These are phyloP conservation scores for Plemyria rubiginata DNA, from an alignment of 2,888 invertebrate species.

Conservation along the genomic window DNA sequence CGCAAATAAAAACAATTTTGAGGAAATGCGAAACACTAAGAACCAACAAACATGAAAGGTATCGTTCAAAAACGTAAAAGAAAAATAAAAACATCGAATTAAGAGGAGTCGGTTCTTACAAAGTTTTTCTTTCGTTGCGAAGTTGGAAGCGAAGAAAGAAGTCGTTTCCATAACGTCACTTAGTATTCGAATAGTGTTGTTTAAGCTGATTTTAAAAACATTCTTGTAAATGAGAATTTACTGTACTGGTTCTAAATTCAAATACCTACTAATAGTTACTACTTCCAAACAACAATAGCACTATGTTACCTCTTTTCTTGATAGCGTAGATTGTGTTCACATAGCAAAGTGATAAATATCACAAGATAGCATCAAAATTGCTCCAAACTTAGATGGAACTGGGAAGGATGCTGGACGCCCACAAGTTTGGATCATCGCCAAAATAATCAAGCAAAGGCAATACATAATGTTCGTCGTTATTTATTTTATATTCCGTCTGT, in stretches of 20 bases:
- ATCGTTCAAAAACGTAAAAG: slow-evolving; percentile 39
- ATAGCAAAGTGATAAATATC: slow-evolving; percentile 46
- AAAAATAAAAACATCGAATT: slow-evolving; percentile 42
- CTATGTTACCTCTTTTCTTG: background rate
- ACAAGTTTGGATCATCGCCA: slow-evolving; percentile 71
- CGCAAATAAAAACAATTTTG: slow-evolving; percentile 33
- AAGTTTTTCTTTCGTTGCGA: slow-evolving; percentile 34
- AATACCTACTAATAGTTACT: no score
- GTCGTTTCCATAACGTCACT: slow-evolving; percentile 34
- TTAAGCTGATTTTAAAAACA: slow-evolving; percentile 32
- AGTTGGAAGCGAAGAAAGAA: slow-evolving; percentile 35
- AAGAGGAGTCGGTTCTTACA: slow-evolving; percentile 31
- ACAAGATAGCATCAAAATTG: slow-evolving; percentile 54
- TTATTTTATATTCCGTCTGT: slow-evolving; percentile 62
- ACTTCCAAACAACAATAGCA: background rate
- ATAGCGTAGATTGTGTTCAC: background rate
- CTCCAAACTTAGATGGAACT: slow-evolving; percentile 55
- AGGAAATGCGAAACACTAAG: slow-evolving; percentile 32
- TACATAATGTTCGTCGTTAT: slow-evolving; percentile 60
- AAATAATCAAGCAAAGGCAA: slow-evolving; percentile 73
- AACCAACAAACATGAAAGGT: slow-evolving; percentile 43
- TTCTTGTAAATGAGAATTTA: background rate
- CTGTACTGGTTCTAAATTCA: background rate
- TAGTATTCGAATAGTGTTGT: slow-evolving; percentile 26
- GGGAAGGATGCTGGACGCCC: slow-evolving; percentile 52